These are phyloP conservation scores for Plectropomus leopardus DNA, from an alignment of 2,113 vertebrate species.

Conservation along the genomic window DNA sequence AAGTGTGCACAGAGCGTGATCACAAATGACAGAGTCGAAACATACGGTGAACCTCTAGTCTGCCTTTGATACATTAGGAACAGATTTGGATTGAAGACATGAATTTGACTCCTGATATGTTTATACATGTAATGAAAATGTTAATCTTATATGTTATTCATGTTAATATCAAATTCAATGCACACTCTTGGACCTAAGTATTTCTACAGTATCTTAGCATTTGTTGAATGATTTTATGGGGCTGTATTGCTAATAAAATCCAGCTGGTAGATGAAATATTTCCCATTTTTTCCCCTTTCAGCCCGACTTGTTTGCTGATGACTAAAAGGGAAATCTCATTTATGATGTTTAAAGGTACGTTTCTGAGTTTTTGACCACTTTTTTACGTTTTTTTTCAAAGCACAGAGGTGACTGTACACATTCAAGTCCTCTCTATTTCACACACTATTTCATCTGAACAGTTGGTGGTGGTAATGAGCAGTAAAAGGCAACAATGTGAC, in stretches of 20 bases:
- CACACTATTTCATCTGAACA: background rate
- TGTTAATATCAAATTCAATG: constrained; percentile 54
- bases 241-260: constrained; percentile 95
- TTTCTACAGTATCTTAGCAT: constrained; percentile 86
- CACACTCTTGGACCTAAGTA: constrained; percentile 88
- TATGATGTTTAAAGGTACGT: background rate
- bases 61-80: constrained; percentile 84
- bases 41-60: constrained; percentile 9
- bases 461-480: constrained; percentile 10
- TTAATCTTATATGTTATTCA: constrained; percentile 61
- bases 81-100: constrained; percentile 84
- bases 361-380: background rate
- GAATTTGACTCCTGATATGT: constrained; percentile 70
- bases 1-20: constrained; percentile 52
- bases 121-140: constrained; percentile 67
- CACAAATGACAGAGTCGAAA: constrained; percentile 33
- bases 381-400: rapidly evolving
- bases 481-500: background rate
- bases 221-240: constrained; percentile 83
- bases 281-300: constrained; percentile 10
- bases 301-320: background rate
- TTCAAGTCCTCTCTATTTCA: background rate
- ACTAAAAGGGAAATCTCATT: background rate
- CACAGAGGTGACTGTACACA: background rate
- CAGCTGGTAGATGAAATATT: constrained; percentile 85